Conservation (phyloP, 2,888 invertebrate species). For the Protonemura montana region DNA sequence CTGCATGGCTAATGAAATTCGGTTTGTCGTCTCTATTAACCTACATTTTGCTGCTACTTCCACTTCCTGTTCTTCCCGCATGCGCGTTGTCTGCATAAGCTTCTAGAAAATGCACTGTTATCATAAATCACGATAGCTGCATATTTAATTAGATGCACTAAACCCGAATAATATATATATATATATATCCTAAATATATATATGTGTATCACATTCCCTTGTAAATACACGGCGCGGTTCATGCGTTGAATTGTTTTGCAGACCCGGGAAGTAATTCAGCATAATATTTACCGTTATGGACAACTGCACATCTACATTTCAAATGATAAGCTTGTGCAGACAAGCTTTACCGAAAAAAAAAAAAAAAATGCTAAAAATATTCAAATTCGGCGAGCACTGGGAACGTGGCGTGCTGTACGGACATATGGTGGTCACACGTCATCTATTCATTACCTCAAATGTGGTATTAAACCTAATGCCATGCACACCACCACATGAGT, state of each 20-base stretch:
- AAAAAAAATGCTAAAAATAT: slow-evolving; percentile 8
- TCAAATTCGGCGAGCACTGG: background rate
- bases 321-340: slow-evolving; percentile 22
- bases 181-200: too few species aligned
- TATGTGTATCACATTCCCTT: background rate
- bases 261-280: background rate
- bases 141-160: slow-evolving; percentile 28
- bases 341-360: background rate
- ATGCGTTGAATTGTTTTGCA: background rate
- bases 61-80: slow-evolving; percentile 9
- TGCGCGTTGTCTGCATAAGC: slow-evolving; percentile 15
- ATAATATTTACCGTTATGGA: background rate
- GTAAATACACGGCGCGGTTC: background rate
- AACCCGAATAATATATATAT: slow-evolving; percentile 1
- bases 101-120: slow-evolving; percentile 12
- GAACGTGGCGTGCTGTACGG: background rate
- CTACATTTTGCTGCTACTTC: slow-evolving; percentile 19
- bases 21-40: slow-evolving; percentile 22
- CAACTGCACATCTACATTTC: slow-evolving; percentile 12
- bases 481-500: background rate
- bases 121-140: slow-evolving; percentile 23
- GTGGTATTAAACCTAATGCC: slow-evolving; percentile 21
- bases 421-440: slow-evolving; percentile 27
- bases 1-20: slow-evolving; percentile 23
- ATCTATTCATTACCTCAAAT: slow-evolving; percentile 21